Conservation (phyloP, 2,888 invertebrate species). For the Halictus quadricinctus region DNA sequence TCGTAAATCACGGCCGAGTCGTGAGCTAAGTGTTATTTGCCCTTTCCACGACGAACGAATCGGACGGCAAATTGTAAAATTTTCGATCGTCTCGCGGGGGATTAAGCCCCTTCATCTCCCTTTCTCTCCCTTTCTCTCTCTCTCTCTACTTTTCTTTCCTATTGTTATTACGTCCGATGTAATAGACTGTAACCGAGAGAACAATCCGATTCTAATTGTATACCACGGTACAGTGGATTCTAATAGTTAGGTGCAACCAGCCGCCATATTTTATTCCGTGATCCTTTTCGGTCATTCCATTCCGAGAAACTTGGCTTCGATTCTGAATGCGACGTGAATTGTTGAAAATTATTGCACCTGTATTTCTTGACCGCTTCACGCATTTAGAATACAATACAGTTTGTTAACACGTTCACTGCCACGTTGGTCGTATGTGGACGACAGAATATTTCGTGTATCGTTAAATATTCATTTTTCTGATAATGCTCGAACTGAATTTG, state of each 20-base stretch:
- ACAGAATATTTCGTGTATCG: neutral
- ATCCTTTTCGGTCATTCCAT: neutral
- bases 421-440: neutral
- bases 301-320: neutral
- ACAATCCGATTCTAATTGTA: slow-evolving; percentile 7
- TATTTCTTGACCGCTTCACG: neutral
- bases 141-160: neutral
- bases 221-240: neutral
- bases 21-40: slow-evolving; percentile 22
- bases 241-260: neutral
- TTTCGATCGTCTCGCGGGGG: neutral
- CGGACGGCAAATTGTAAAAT: slow-evolving; percentile 11
- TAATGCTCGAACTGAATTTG: neutral
- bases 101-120: neutral
- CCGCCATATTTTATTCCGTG: neutral
- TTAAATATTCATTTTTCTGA: neutral
- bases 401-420: neutral
- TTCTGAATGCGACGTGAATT: neutral
- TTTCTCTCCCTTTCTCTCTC: no score
- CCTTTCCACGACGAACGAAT: slow-evolving; percentile 5
- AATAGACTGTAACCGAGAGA: slow-evolving; percentile 1
- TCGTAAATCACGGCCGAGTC: slow-evolving; percentile 47
- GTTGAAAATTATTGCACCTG: no score
- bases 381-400: neutral
- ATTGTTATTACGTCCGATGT: neutral